phyloP scores from a whole-genome alignment of 2,113 vertebrate genomes.

The Apaloderma vittatum region DNA sequence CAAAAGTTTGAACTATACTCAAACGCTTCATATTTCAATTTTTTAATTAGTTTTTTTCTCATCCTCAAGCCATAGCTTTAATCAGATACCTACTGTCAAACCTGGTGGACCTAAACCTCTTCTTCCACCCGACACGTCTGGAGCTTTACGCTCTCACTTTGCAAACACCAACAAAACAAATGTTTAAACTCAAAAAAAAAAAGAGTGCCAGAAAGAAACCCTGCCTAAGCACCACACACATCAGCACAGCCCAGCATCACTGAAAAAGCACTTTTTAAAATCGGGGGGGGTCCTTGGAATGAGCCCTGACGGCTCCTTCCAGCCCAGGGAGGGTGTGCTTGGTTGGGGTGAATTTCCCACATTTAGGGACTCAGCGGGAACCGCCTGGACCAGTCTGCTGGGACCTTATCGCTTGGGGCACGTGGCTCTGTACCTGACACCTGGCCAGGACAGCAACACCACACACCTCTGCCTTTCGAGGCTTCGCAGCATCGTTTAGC shows the following conservation, averaged over 20 bases:
- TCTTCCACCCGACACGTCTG: background rate
- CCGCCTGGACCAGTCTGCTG: rapidly evolving
- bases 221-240: background rate
- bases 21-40: rapidly evolving
- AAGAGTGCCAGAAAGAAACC: background rate
- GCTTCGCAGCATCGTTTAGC: rapidly evolving
- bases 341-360: rapidly evolving
- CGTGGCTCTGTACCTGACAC: too few relatives aligned
- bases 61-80: background rate
- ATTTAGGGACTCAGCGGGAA: rapidly evolving
- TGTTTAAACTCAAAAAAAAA: background rate
- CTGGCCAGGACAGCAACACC: background rate
- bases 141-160: background rate
- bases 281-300: rapidly evolving
- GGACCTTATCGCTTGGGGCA: rapidly evolving
- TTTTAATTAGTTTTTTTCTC: background rate
- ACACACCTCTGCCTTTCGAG: background rate
- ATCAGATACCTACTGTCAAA: background rate
- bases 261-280: background rate
- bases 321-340: background rate
- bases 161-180: background rate
- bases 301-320: background rate
- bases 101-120: background rate
- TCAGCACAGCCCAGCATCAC: background rate
- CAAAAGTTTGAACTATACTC: background rate